A percentile compares a stretch with the other conserved stretches of the same genome.
phyloP scores from a whole-genome alignment of 2,888 invertebrate species.

The Autographa gamma region DNA sequence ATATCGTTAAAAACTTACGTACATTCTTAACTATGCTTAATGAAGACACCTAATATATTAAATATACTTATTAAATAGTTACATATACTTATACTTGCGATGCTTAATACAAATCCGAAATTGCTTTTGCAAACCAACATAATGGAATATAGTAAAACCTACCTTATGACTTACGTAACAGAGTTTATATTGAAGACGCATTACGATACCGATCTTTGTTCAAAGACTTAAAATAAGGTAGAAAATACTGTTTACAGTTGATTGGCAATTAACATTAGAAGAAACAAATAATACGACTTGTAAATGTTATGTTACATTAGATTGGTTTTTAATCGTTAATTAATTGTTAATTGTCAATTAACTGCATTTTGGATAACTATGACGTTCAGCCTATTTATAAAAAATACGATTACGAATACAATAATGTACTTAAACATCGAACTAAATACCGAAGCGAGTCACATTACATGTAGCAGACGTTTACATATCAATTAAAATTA shows the following conservation, averaged over 20 bases:
- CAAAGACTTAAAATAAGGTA: constrained; percentile 33
- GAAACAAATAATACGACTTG: not conserved
- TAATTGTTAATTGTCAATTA: constrained; percentile 41
- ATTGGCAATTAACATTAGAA: constrained; percentile 31
- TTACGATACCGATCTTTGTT: constrained; percentile 23
- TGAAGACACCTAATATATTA: constrained; percentile 86
- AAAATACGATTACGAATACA: constrained; percentile 54
- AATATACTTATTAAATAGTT: constrained; percentile 84
- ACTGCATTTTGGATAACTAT: constrained; percentile 21
- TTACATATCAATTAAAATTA: not conserved
- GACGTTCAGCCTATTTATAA: constrained; percentile 40
- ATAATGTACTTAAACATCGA: constrained; percentile 47
- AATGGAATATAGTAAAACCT: constrained; percentile 54
- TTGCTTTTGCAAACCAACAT: constrained; percentile 60
- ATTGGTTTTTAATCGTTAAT: not conserved
- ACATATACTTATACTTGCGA: constrained; percentile 74
- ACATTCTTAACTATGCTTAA: constrained; percentile 84
- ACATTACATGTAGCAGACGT: constrained; percentile 44
- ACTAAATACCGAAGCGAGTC: constrained; percentile 39
- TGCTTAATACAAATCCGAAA: constrained; percentile 71
- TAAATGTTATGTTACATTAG: not conserved
- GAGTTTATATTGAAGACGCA: constrained; percentile 39
- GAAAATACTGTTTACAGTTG: constrained; percentile 22
- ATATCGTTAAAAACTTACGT: constrained; percentile 87
- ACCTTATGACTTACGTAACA: constrained; percentile 50